Evolutionary conservation across 2,888 invertebrate genomes (phyloP).

Genomic region (Lasioglossum villosulum): DNA sequence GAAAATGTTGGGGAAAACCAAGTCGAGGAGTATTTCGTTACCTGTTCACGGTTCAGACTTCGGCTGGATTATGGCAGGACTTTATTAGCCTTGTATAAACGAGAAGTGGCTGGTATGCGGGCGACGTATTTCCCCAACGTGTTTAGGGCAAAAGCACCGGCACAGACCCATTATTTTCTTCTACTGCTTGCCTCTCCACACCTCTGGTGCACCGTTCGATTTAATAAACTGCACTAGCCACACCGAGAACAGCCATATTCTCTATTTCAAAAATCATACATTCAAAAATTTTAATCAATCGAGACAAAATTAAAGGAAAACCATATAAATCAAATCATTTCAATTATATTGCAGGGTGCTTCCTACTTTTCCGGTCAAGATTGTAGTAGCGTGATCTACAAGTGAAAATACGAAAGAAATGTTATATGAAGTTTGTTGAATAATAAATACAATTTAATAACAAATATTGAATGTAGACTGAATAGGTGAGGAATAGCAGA

Average conservation of each 20-base stretch:
- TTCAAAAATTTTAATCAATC: neutral
- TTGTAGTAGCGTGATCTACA: no score
- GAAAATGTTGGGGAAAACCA: conserved; percentile 46
- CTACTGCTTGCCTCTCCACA: conserved; percentile 38
- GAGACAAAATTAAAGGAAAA: no score
- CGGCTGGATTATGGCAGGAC: conserved; percentile 47
- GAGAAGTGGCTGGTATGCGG: conserved; percentile 43
- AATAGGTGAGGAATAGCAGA: no score
- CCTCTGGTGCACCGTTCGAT: neutral
- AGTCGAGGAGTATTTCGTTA: conserved; percentile 11
- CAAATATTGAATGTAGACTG: no score
- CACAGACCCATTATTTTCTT: conserved; percentile 50
- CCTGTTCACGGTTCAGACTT: conserved; percentile 31
- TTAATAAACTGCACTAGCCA: neutral
- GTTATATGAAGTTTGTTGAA: no score
- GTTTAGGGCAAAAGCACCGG: conserved; percentile 38
- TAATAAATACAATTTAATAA: no score
- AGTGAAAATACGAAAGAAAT: no score
- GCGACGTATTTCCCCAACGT: conserved; percentile 57
- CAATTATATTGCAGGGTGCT: no score
- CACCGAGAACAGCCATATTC: neutral
- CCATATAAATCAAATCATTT: no score
- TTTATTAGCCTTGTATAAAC: conserved; percentile 74
- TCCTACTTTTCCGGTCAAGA: no score
- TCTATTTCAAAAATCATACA: neutral